Base-by-base conservation (phyloP, 2,113 vertebrate species). In the Eptatretus burgeri region DNA sequence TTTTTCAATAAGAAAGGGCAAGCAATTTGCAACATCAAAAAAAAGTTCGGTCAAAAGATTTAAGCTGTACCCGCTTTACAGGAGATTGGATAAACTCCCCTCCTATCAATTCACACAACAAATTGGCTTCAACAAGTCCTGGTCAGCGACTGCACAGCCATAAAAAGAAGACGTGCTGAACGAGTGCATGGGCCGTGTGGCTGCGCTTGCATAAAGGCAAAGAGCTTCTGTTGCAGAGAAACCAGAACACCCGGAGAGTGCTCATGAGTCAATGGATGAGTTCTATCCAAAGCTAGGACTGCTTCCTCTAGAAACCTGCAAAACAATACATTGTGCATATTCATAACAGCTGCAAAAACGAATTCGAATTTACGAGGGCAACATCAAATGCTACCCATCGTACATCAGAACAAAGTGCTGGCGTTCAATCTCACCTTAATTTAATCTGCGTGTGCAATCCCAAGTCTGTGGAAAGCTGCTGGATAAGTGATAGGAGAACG, bases 401-500 rank as follows among this genome's bases (percentile, higher is more conserved):
- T 2, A 17, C 56, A 60, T 60, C 16, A 12, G 56, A 60, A 19
- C 56, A n/a, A 27, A 16, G 51, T 51, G n/a, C 49, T 20, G 5
- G 5, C 63, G 14, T 1, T 12, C 60, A 20, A 60, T 73, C 76
- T 76, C 71, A 98, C 91, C 81, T 85, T 71, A 98, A 75, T 73
- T 98, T 98, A 70, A 95, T 84, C 63, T 98, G 86, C 0, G 85
- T 85, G 67, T 81, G 82, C 18, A 83, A 86, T 9, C 80, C 75
- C 66, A 98, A 70, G 71, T 93, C 93, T 10, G 85, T 93, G 66
- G 88, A 88, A 13, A 98, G 80, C 73, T 98, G 91, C 75, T 98
- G 91, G 70, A 96, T 94, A 70, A 98, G 86, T 1, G 91, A 98
- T 66, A 98, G 81, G 70, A 98, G 80, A 67, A 98, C 91, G 0